Percentiles rank a stretch among this genome's conserved stretches.
Evolutionary conservation across 2,888 invertebrate species (phyloP).

Genomic region (Eumerus sabulonum): DNA sequence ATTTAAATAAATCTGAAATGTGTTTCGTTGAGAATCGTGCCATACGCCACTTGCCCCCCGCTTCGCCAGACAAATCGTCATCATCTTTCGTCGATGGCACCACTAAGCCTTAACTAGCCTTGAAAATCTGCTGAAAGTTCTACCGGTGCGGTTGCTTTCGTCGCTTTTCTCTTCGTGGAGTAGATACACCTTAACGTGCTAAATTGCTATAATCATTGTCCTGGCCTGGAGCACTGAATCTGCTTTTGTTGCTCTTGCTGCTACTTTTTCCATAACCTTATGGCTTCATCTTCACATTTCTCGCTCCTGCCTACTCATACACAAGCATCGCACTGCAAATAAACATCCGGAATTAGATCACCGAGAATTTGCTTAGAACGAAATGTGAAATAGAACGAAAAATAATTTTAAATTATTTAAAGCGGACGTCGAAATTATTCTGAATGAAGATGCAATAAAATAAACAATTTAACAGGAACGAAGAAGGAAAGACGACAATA

Average conservation of each 20-base stretch:
- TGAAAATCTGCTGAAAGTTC: slow-evolving; percentile 43
- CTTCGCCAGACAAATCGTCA: not conserved
- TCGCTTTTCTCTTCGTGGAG: slow-evolving; percentile 1
- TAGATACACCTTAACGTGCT: not conserved
- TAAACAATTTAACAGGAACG: slow-evolving; percentile 55
- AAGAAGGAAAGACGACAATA: not conserved
- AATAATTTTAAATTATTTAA: slow-evolving; percentile 51
- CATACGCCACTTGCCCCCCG: slow-evolving; percentile 21
- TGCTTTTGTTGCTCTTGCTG: slow-evolving; percentile 19
- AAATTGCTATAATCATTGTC: slow-evolving; percentile 46
- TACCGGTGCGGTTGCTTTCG: slow-evolving; percentile 35
- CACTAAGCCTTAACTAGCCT: slow-evolving; percentile 40
- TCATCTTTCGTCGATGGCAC: not conserved
- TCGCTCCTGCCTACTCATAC: not conserved
- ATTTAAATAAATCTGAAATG: slow-evolving; percentile 63
- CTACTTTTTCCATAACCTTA: not conserved
- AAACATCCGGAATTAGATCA: slow-evolving; percentile 63
- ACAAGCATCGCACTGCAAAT: slow-evolving; percentile 27
- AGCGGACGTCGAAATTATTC: not conserved
- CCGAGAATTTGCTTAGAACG: slow-evolving; percentile 58
- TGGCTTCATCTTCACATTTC: not conserved
- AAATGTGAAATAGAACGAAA: slow-evolving; percentile 50
- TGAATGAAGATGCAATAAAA: slow-evolving; percentile 41
- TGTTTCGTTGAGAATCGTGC: slow-evolving; percentile 54
- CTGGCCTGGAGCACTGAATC: slow-evolving; percentile 39